Conservation (phyloP, 1,140 invertebrate species). For the Portunus trituberculatus region DNA sequence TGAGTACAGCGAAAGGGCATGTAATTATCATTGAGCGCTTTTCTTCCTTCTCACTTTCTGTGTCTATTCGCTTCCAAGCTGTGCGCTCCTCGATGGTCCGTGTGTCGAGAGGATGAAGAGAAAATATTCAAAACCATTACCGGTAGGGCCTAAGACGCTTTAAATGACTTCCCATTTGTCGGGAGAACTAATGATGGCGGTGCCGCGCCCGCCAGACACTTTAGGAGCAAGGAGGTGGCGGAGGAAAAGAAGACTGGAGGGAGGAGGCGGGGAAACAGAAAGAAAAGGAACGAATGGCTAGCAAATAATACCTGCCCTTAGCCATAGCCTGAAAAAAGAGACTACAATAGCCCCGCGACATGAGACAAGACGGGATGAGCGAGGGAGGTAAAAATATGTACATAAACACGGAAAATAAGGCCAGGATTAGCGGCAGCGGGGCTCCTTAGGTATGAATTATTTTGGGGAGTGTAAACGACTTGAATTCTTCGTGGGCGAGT, state of each 20-base stretch:
- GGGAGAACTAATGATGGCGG: background rate
- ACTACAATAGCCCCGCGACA: background rate
- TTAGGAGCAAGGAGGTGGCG: background rate
- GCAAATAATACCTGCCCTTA: too few relatives aligned
- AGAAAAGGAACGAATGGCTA: background rate
- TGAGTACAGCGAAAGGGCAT: background rate
- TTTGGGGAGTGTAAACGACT: conserved; percentile 43
- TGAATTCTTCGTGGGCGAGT: conserved; percentile 34
- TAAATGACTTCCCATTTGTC: conserved; percentile 31
- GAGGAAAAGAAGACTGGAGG: background rate
- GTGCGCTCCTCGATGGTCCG: background rate
- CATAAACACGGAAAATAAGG: background rate
- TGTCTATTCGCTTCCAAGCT: background rate
- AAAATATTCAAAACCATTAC: conserved; percentile 21
- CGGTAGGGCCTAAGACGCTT: background rate
- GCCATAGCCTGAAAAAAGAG: too few relatives aligned
- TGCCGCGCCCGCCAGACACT: background rate
- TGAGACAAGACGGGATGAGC: background rate
- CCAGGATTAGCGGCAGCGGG: background rate
- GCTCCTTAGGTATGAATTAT: conserved; percentile 44
- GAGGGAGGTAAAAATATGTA: background rate
- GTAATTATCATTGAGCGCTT: background rate
- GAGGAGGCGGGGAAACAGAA: background rate
- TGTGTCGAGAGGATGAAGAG: background rate
- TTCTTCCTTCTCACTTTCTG: background rate